Conservation (phyloP, 2,888 invertebrate genomes). For the Eristalis intricaria region DNA sequence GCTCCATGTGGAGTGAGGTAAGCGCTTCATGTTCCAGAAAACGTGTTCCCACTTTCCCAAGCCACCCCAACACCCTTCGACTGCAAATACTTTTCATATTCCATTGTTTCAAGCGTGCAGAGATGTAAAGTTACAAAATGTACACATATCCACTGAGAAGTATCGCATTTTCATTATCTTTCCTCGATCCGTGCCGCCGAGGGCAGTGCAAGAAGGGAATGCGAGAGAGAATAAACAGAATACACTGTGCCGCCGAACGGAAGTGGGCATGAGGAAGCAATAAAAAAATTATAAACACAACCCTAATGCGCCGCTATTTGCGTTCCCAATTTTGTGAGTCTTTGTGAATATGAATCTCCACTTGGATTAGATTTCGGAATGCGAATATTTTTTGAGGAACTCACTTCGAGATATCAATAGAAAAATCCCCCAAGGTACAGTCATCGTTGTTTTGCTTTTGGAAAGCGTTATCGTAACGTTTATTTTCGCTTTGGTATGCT, state of each 20-base stretch:
- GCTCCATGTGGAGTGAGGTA: conserved; percentile 18
- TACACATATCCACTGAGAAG: conserved; percentile 24
- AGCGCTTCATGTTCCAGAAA: conserved; percentile 37
- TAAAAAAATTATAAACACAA: conserved; percentile 39
- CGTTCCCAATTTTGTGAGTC: conserved; percentile 21
- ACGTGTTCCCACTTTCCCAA: conserved; percentile 17
- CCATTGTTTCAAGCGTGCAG: background rate
- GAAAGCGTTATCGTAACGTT: background rate
- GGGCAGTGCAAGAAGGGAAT: background rate
- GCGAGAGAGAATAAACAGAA: conserved; percentile 37
- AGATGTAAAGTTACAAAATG: conserved; percentile 21
- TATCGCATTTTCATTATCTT: conserved; percentile 54
- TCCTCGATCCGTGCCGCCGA: background rate
- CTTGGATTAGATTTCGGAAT: conserved; percentile 24
- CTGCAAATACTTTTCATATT: conserved; percentile 7
- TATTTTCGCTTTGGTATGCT: background rate
- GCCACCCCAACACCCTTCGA: background rate
- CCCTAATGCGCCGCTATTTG: conserved; percentile 49
- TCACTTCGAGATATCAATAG: background rate
- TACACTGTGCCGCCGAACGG: conserved; percentile 22
- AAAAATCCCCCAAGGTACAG: background rate
- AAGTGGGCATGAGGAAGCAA: conserved; percentile 52
- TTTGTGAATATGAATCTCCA: conserved; percentile 12
- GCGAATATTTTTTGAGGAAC: conserved; percentile 3
- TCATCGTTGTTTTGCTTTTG: background rate